A percentile compares a stretch with the other conserved stretches of the same genome.
Evolutionary conservation across 23 tunicate species (phyloP).

Genomic region (Oikopleura dioica): DNA sequence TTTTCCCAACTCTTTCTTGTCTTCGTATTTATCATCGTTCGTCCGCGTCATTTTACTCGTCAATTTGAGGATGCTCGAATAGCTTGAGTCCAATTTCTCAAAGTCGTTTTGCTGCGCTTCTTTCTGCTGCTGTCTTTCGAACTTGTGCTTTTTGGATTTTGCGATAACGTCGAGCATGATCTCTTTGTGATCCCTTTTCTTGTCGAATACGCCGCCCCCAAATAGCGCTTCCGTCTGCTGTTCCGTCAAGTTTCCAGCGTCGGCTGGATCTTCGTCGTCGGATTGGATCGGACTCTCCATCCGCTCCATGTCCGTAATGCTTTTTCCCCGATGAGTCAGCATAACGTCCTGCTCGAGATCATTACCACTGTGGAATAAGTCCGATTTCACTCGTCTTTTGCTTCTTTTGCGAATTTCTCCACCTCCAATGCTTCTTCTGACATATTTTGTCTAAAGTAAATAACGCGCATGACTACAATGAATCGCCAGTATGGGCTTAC

Average conservation of each 20-base stretch:
- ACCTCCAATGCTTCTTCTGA: background rate
- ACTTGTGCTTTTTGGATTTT: background rate
- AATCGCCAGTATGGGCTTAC: background rate
- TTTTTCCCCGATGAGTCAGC: background rate
- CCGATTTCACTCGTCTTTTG: background rate
- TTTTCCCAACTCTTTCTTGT: background rate
- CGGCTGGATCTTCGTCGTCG: background rate
- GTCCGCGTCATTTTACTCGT: background rate
- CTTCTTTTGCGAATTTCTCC: background rate
- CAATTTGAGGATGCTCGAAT: background rate
- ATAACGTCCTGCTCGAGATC: background rate
- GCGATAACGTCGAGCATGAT: background rate
- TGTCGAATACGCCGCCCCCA: background rate
- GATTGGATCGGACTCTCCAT: background rate
- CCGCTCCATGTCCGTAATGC: background rate
- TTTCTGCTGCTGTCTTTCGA: background rate
- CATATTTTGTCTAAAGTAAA: too few relatives aligned
- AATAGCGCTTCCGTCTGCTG: background rate
- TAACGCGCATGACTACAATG: too few relatives aligned
- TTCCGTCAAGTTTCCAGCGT: background rate
- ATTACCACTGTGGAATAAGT: background rate
- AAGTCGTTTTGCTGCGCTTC: background rate
- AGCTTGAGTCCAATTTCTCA: background rate
- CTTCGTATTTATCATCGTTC: background rate
- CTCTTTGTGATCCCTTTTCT: background rate